Evolutionary conservation across 2,797 vertebrate genomes (phyloP), one percentile per base, ranked within the genome.

Genomic region (Phoeniculus purpureus): DNA sequence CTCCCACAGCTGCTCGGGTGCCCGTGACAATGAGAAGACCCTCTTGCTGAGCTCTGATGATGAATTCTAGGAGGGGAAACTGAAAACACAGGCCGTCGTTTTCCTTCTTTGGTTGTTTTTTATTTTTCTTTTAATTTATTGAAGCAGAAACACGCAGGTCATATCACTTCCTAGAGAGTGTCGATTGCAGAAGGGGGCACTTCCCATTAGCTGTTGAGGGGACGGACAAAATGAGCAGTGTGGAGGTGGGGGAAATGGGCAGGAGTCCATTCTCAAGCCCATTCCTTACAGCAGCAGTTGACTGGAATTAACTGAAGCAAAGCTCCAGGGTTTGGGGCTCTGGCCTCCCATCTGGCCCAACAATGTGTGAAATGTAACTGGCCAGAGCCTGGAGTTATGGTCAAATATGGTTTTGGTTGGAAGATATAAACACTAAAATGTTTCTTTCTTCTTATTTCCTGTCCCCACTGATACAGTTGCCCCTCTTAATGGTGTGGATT

Each of bases 41-140:
- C 98, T 99, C 50, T 98, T 99, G 94, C 98, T 99, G 81, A 99
- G 99, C 97, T 99, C 99, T 0, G 99, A 99, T 0, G 99, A 99
- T 7, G 99, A 99, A 87, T 99, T 99, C 97, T 99, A 97, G 96
- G 59, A 73, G 56, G 23, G 27, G 21, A 65, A 77, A 27, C 45
- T n/a, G 56, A 61, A 72, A 22, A 51, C 34, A 51, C n/a, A 74
- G 82, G 83, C 92, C 80, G 61, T 58, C 29, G 3, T 74, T 91
- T 83, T 80, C 52, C 29, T 56, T 26, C 9, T 61, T 72, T 14
- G 14, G 12, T 54, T 65, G 17, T 65, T 31, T 55, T 56, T 16
- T 37, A 23, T 18, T 48, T 75, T 83, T 45, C 72, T 88, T 92
- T 91, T 83, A 94, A 97, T 97, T 97, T 98, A 97, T 97, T 97